Base-by-base conservation (phyloP, 2,113 vertebrate species). In the Ramphastos sulfuratus region DNA sequence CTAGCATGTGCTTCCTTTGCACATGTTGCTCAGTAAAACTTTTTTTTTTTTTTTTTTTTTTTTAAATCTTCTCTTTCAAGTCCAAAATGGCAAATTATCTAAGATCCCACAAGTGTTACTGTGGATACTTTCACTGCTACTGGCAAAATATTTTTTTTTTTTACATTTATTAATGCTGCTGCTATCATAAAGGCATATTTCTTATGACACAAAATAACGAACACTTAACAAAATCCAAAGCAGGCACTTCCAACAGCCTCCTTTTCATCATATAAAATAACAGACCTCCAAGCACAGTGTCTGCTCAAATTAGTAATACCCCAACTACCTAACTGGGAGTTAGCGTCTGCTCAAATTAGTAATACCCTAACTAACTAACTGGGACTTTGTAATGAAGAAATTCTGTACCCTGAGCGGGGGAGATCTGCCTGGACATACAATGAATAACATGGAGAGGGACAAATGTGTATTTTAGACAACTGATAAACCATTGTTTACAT, bases 131-230 rank as follows among this genome's bases (percentile, higher is more conserved):
- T 52, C 7, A 20, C 4, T 71, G 90, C 48, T 50, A 14, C 42
- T 61, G 58, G 33, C 64, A 87, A 92, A 82, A 87, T 2, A 59
- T 6, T 73, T 44, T 77, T 58, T 54, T 67, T 54, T 67, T 9
- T 28, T 84, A 19, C 93, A 90, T 94, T 95, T 94, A 92, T 75
- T 85, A 91, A 85, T 1, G 35, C 18, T 80, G 67, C 78, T 61
- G 82, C 8, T 91, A 64, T 59, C 80, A 91, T 75, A 48, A 55
- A 79, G 66, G 76, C 89, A 84, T 72, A 78, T 91, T 71, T 78
- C 82, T 86, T 74, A 20, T 12, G 85, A 73, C 85, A 95, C 54
- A 72, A 87, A 65, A 79, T 89, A 94, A 92, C 3, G 52, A 92
- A 74, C 28, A 27, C 8, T 46, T 46, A 87, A 77, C 3, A 2